These are phyloP conservation scores for Hylaeus volcanicus DNA, from an alignment of 1,140 invertebrate species.

Conservation along the genomic window DNA sequence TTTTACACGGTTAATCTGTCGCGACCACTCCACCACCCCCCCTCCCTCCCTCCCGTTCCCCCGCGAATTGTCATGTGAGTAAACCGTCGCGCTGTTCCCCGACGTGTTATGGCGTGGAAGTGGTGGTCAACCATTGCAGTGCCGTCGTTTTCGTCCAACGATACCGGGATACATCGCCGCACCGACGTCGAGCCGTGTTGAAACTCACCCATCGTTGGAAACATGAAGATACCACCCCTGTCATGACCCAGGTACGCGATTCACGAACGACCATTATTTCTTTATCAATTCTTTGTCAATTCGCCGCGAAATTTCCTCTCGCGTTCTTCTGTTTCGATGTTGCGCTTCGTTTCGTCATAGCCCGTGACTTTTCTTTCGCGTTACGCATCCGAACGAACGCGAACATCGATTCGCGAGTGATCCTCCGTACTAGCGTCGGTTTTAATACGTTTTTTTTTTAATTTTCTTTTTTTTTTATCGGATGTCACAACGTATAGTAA, in stretches of 20 bases:
- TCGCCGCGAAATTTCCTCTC: neutral
- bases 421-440: neutral
- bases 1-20: neutral
- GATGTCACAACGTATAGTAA: neutral
- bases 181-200: conserved; percentile 29
- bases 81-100: conserved; percentile 21
- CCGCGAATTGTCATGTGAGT: conserved; percentile 27
- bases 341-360: neutral
- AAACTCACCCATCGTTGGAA: conserved; percentile 33
- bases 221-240: conserved; percentile 65
- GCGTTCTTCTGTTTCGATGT: neutral
- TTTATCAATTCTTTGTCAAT: neutral
- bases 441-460: too few species aligned
- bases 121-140: conserved; percentile 36
- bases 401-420: neutral
- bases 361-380: neutral
- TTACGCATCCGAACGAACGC: neutral
- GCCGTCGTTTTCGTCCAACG: conserved; percentile 22
- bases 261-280: too few species aligned
- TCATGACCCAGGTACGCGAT: conserved; percentile 70
- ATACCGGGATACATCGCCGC: conserved; percentile 34
- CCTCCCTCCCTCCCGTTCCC: neutral
- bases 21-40: too few species aligned
- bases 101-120: conserved; percentile 36
- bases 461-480: neutral